phyloP scores from a whole-genome alignment of 1,140 invertebrate genomes.

The honey bee (Apis mellifera) region Amel_HAv3.1 CM009932.2:8634001-8634500 shows the following conservation, averaged over 20 bases:
- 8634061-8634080: conserved; percentile 13
- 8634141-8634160: conserved; percentile 8
- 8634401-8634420: background rate
- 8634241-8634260: background rate
- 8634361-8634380: background rate
- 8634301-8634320: background rate
- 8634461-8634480: too few species aligned
- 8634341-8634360: background rate
- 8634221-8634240: conserved; percentile 19
- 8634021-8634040: conserved; percentile 3
- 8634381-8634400: background rate
- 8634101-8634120: background rate
- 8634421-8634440: background rate
- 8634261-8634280: conserved; percentile 37
- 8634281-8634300: background rate
- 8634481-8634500: too few species aligned
- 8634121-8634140: conserved; percentile 1
- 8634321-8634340: too few species aligned
- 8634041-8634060: conserved; percentile 23
- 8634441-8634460: background rate
- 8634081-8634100: conserved; percentile 60
- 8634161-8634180: conserved; percentile 58
- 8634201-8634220: conserved; percentile 42
- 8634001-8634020: too few species aligned
- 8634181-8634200: conserved; percentile 42